Percentiles rank a stretch among this genome's conserved stretches.
phyloP scores from a whole-genome alignment of 2,797 vertebrate genomes.

The Carapus acus region DNA sequence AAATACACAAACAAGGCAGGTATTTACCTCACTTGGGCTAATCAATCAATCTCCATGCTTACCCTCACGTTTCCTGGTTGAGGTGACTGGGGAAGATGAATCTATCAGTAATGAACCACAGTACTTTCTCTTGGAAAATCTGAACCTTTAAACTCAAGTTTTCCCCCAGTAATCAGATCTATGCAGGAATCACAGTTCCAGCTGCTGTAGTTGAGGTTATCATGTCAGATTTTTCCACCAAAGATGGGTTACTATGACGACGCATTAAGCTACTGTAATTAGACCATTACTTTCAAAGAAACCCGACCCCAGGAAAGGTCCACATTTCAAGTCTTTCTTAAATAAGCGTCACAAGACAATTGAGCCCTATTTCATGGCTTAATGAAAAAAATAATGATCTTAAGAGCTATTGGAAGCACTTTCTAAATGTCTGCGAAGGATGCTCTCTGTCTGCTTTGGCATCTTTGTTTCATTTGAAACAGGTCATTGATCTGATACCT shows the following conservation, averaged over 20 bases:
- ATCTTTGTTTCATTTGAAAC: slow-evolving; percentile 66
- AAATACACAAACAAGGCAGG: slow-evolving; percentile 1
- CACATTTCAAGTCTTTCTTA: slow-evolving; percentile 60
- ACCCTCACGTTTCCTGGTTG: too few species aligned
- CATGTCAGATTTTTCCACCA: slow-evolving; percentile 37
- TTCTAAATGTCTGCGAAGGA: slow-evolving; percentile 64
- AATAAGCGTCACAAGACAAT: slow-evolving; percentile 64
- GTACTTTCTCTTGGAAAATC: neutral
- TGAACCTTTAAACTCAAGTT: slow-evolving; percentile 26
- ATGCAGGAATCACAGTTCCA: slow-evolving; percentile 24
- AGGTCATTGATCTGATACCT: slow-evolving; percentile 66
- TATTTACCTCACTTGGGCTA: slow-evolving; percentile 1
- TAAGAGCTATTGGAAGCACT: slow-evolving; percentile 50
- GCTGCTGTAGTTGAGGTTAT: slow-evolving; percentile 28
- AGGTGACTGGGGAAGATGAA: slow-evolving; percentile 13
- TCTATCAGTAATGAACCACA: slow-evolving; percentile 18
- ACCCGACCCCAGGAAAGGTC: slow-evolving; percentile 35
- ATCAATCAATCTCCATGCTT: slow-evolving; percentile 3
- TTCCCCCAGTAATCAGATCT: slow-evolving; percentile 8
- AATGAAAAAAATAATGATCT: slow-evolving; percentile 61
- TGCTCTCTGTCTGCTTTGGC: slow-evolving; percentile 56
- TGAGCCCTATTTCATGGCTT: slow-evolving; percentile 54
- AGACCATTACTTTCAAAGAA: slow-evolving; percentile 61
- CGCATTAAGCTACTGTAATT: slow-evolving; percentile 56
- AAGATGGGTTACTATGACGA: slow-evolving; percentile 41